Evolutionary conservation across 2,113 vertebrate genomes (phyloP).

Genomic region (Siniperca knerii): DNA sequence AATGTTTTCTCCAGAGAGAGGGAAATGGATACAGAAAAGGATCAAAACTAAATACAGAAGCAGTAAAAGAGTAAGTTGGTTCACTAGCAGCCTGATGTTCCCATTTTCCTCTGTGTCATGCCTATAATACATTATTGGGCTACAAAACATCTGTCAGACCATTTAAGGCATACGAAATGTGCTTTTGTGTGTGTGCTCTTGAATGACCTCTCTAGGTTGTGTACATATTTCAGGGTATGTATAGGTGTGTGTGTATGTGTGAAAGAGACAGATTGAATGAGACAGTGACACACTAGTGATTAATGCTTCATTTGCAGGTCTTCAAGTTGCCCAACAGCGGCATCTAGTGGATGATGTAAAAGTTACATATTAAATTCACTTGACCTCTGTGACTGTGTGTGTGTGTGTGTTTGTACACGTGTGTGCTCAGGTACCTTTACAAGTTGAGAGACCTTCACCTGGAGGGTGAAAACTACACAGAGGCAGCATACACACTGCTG

Average conservation of each 20-base stretch:
- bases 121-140: conserved; percentile 23
- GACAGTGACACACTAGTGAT: conserved; percentile 8
- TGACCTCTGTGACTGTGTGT: conserved; percentile 7
- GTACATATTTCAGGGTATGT: conserved; percentile 1
- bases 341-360: conserved; percentile 75
- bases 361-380: conserved; percentile 25
- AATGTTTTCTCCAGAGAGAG: neutral
- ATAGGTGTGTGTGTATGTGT: conserved; percentile 6
- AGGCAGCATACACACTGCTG: conserved; percentile 95
- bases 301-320: conserved; percentile 6
- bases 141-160: conserved; percentile 31
- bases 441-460: conserved; percentile 96
- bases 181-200: conserved; percentile 16
- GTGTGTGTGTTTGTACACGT: neutral
- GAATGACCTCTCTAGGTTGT: conserved; percentile 16
- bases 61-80: neutral
- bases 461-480: conserved; percentile 96
- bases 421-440: conserved; percentile 90
- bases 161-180: conserved; percentile 17
- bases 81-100: conserved; percentile 1
- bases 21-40: conserved; percentile 11
- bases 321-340: conserved; percentile 68
- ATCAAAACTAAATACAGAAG: conserved; percentile 2
- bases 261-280: neutral
- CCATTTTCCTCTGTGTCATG: conserved; percentile 4